A percentile compares a stretch with the other conserved stretches of the same genome.
Evolutionary conservation across 2,113 vertebrate species (phyloP).

Genomic region (Tamias sibiricus): DNA sequence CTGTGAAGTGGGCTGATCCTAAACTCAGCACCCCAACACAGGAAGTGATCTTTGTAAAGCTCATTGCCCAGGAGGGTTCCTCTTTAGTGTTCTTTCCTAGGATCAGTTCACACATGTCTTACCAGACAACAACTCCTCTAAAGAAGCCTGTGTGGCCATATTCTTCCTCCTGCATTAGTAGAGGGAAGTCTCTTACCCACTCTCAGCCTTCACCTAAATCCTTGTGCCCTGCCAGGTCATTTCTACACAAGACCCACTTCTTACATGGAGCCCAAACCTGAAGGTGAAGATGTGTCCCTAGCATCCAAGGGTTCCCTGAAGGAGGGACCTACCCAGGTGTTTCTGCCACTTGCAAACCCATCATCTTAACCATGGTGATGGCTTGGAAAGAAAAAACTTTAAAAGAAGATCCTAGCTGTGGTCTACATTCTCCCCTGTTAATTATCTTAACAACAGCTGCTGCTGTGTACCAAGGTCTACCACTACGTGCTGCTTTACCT

Average conservation of each 20-base stretch:
- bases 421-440: no score
- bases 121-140: not conserved
- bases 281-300: not conserved
- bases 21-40: no score
- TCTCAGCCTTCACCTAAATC: not conserved
- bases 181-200: not conserved
- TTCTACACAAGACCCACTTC: constrained; percentile 16
- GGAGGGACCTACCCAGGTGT: not conserved
- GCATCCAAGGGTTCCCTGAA: not conserved
- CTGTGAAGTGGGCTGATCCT: no score
- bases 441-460: no score
- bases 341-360: not conserved
- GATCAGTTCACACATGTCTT: not conserved
- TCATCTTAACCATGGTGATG: not conserved
- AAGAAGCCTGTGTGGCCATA: not conserved
- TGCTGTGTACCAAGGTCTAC: rapidly evolving
- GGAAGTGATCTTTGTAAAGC: no score
- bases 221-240: not conserved
- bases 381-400: not conserved
- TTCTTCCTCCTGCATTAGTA: not conserved
- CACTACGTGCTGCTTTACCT: rapidly evolving
- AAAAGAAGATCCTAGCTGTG: not conserved
- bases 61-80: no score
- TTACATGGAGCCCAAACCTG: constrained; percentile 37
- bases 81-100: not conserved